Evolutionary conservation across 2,888 invertebrate genomes (phyloP).

Genomic region (Dryadula phaetusa): DNA sequence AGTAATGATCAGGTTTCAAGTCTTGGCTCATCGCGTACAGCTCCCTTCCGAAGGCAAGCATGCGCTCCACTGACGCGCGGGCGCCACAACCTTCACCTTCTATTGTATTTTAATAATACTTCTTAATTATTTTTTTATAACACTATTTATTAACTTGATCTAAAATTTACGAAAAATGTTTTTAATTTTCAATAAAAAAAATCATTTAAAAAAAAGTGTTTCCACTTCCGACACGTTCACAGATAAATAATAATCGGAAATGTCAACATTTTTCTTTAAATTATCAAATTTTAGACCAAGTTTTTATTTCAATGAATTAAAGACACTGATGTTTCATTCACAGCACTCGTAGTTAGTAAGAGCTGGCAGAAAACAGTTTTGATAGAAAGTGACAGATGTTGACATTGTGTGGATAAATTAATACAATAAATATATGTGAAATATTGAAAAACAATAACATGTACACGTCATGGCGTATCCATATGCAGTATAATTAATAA

Average conservation of each 20-base stretch:
- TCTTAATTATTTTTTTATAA: background rate
- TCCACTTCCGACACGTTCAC: background rate
- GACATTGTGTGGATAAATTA: constrained; percentile 18
- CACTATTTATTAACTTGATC: constrained; percentile 12
- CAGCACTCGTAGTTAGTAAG: constrained; percentile 26
- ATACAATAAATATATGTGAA: constrained; percentile 25
- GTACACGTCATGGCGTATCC: background rate
- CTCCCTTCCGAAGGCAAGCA: constrained; percentile 97
- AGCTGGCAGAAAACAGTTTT: constrained; percentile 21
- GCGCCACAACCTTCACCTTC: constrained; percentile 86
- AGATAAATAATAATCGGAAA: background rate
- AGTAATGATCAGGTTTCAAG: constrained; percentile 91
- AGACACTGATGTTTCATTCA: constrained; percentile 13
- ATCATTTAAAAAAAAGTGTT: background rate
- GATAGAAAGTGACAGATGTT: background rate
- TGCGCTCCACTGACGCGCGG: constrained; percentile 94
- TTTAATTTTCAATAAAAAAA: too few relatives aligned
- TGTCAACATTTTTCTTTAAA: background rate
- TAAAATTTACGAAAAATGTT: background rate
- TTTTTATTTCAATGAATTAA: background rate
- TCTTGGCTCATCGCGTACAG: constrained; percentile 95
- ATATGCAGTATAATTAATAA: background rate
- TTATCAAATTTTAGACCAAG: constrained; percentile 30
- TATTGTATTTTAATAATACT: constrained; percentile 38
- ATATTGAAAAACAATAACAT: background rate